phyloP scores from a whole-genome alignment of 2,888 invertebrate species.

The Microctonus aethiopoides region DNA sequence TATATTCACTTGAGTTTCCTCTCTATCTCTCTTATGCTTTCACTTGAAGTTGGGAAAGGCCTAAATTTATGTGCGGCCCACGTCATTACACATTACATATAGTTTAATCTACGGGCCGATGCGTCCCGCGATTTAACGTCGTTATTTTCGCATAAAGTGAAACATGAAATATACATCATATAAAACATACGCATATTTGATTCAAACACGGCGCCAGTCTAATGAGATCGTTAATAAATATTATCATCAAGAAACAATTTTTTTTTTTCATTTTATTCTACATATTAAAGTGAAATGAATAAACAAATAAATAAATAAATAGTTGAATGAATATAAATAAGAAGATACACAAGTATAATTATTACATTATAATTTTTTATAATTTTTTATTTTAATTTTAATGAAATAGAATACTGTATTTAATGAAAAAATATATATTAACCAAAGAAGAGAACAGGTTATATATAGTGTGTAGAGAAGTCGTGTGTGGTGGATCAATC shows the following conservation, averaged over 20 bases:
- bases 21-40: slow-evolving; percentile 16
- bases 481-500: neutral
- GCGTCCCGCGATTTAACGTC: slow-evolving; percentile 19
- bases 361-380: too few species aligned
- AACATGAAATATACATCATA: too few species aligned
- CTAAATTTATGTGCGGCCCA: slow-evolving; percentile 42
- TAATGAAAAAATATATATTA: neutral
- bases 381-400: neutral
- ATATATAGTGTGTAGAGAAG: slow-evolving; percentile 6
- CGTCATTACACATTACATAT: slow-evolving; percentile 28
- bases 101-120: slow-evolving; percentile 27
- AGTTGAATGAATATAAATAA: too few species aligned
- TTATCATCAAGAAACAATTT: too few species aligned
- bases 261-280: neutral
- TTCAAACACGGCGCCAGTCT: neutral
- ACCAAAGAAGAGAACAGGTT: neutral
- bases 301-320: too few species aligned
- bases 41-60: slow-evolving; percentile 19
- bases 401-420: neutral
- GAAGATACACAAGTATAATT: too few species aligned
- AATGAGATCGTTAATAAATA: too few species aligned
- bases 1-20: slow-evolving; percentile 27
- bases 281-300: too few species aligned
- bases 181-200: neutral
- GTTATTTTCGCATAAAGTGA: slow-evolving; percentile 23